A percentile compares a stretch with the other conserved stretches of the same genome.
phyloP scores from a whole-genome alignment of 2,797 vertebrate species.

The Microctenopoma steveboyesi region DNA sequence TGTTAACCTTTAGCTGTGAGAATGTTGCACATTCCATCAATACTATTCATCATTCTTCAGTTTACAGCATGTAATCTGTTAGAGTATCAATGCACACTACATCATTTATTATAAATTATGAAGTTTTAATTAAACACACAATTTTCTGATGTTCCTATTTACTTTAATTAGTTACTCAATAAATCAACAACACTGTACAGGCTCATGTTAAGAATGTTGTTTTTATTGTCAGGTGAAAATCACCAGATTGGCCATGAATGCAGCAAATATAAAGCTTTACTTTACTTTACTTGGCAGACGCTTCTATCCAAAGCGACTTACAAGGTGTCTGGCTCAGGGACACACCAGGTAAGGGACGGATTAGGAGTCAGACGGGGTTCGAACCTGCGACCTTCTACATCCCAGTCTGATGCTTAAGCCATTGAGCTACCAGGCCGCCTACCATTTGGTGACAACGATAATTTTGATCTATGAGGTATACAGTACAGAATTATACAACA shows the following conservation, averaged over 20 bases:
- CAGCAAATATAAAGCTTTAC: constrained; percentile 13
- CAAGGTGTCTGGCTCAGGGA: too few species aligned
- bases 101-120: not conserved
- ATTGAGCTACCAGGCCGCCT: not conserved
- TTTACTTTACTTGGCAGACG: too few species aligned
- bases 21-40: constrained; percentile 1
- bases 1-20: not conserved
- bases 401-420: too few species aligned
- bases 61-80: not conserved
- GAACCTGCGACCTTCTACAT: too few species aligned
- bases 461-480: constrained; percentile 5
- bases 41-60: not conserved
- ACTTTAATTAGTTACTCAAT: constrained; percentile 1
- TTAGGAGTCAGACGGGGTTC: too few species aligned
- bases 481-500: not conserved
- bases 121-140: constrained; percentile 23
- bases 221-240: constrained; percentile 9
- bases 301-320: too few species aligned
- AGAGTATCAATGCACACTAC: constrained; percentile 11
- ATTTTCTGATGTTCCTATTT: constrained; percentile 1
- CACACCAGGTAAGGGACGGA: too few species aligned
- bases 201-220: constrained; percentile 11
- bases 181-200: not conserved
- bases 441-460: constrained; percentile 4
- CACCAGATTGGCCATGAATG: constrained; percentile 17